A percentile compares a stretch with the other conserved stretches of the same genome.
Conservation (phyloP, 1,140 invertebrate genomes). For the Caenorhabditis briggsae region DNA sequence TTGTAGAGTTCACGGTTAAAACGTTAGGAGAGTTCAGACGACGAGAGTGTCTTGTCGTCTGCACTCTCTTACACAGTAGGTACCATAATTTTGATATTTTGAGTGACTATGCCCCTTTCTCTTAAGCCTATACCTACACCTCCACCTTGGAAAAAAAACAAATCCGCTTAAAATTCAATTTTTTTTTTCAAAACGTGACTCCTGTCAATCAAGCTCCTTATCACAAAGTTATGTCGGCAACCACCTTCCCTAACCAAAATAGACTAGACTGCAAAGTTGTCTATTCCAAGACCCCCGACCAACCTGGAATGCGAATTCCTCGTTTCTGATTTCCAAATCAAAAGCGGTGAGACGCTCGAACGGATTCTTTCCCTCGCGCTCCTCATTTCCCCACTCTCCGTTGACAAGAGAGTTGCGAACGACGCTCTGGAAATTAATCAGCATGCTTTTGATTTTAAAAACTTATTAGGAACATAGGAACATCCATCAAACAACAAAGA, state of each 20-base stretch:
- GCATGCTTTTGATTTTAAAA: constrained; percentile 12
- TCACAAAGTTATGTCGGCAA: not conserved
- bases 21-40: too few relatives aligned
- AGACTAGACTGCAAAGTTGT: constrained; percentile 13
- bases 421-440: constrained; percentile 59
- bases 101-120: too few relatives aligned
- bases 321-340: constrained; percentile 67
- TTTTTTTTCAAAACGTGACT: constrained; percentile 6
- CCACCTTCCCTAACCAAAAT: not conserved
- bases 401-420: constrained; percentile 66
- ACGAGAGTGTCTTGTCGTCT: too few relatives aligned
- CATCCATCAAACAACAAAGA: constrained; percentile 39
- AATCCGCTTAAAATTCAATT: not conserved
- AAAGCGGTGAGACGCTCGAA: constrained; percentile 67
- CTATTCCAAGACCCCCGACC: not conserved
- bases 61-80: too few relatives aligned
- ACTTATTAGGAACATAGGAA: constrained; percentile 29
- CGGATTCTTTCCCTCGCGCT: constrained; percentile 69
- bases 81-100: too few relatives aligned
- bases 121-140: not conserved
- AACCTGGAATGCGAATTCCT: constrained; percentile 70
- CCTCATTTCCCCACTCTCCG: constrained; percentile 68
- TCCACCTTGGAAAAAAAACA: not conserved
- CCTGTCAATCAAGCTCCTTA: not conserved
- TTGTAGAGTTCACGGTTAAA: too few relatives aligned